phyloP scores from a whole-genome alignment of 2,113 vertebrate species.

The Taurulus bubalis region DNA sequence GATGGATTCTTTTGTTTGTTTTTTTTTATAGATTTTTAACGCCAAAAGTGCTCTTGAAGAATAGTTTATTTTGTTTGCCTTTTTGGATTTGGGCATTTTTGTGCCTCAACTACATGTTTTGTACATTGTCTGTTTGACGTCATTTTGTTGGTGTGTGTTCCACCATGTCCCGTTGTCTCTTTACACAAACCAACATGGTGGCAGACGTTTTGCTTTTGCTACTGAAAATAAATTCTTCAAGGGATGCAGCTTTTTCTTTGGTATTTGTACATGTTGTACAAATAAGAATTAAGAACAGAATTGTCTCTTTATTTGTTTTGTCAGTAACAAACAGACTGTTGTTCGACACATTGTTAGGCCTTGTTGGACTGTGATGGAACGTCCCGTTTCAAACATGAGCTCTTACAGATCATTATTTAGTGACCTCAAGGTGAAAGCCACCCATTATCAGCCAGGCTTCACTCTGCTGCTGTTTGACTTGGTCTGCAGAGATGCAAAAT shows the following conservation, averaged over 20 bases:
- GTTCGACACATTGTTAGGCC: not conserved
- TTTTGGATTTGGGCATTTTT: constrained; percentile 84
- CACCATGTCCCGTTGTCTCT: constrained; percentile 63
- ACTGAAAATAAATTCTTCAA: constrained; percentile 81
- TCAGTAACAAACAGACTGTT: no score
- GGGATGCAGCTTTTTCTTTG: constrained; percentile 71
- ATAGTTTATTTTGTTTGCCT: constrained; percentile 85
- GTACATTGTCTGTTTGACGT: no score
- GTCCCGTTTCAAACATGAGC: constrained; percentile 54
- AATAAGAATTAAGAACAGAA: not conserved
- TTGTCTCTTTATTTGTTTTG: no score
- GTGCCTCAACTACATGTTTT: constrained; percentile 83
- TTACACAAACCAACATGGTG: constrained; percentile 33
- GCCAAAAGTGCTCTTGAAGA: constrained; percentile 90
- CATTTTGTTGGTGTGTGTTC: constrained; percentile 83
- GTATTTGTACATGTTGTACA: constrained; percentile 75
- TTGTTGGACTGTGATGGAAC: constrained; percentile 43
- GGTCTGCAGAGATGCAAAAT: constrained; percentile 62
- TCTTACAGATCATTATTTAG: constrained; percentile 78
- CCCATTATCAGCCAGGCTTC: constrained; percentile 58
- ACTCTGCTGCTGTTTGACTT: constrained; percentile 63
- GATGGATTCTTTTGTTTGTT: constrained; percentile 73
- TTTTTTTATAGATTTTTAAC: constrained; percentile 82
- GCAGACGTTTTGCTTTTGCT: constrained; percentile 45
- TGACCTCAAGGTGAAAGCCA: constrained; percentile 66